Percentiles rank a stretch among this genome's conserved stretches.
Conservation (phyloP, 2,113 vertebrate genomes). For the Tenebrosternarchus preto region DNA sequence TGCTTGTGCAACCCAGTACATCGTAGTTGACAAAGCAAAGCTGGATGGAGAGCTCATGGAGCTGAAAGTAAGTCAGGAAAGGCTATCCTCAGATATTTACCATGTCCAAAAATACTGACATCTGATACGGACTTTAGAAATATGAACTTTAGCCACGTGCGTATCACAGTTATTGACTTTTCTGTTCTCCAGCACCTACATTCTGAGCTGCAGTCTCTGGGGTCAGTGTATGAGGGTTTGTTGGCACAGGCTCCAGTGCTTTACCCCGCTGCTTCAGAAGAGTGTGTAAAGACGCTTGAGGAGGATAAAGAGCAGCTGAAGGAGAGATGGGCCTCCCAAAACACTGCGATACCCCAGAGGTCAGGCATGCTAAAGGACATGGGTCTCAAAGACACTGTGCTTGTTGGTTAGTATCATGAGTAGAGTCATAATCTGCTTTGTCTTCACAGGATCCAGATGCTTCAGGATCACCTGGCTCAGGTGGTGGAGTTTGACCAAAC, state of each 20-base stretch:
- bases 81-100: not conserved
- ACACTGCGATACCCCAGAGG: slow-evolving; percentile 78
- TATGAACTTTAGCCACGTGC: not conserved
- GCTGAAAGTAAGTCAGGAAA: slow-evolving; percentile 74
- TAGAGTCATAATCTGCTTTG: slow-evolving; percentile 11
- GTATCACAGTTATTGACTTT: not conserved
- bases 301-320: slow-evolving; percentile 77
- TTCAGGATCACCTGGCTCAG: slow-evolving; percentile 79
- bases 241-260: slow-evolving; percentile 73
- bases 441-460: slow-evolving; percentile 76
- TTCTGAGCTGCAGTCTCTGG: slow-evolving; percentile 73
- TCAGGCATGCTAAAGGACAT: slow-evolving; percentile 28
- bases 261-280: slow-evolving; percentile 74
- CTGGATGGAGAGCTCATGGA: slow-evolving; percentile 82
- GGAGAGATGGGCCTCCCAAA: slow-evolving; percentile 73
- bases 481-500: slow-evolving; percentile 84
- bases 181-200: slow-evolving; percentile 73
- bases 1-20: slow-evolving; percentile 67
- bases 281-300: slow-evolving; percentile 72
- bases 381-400: not conserved
- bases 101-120: not conserved
- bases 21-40: slow-evolving; percentile 83
- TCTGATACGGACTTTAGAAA: not conserved
- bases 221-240: slow-evolving; percentile 71
- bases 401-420: not conserved